Evolutionary conservation across 2,113 vertebrate genomes (phyloP).

Genomic region (Cyprinodon tularosa): DNA sequence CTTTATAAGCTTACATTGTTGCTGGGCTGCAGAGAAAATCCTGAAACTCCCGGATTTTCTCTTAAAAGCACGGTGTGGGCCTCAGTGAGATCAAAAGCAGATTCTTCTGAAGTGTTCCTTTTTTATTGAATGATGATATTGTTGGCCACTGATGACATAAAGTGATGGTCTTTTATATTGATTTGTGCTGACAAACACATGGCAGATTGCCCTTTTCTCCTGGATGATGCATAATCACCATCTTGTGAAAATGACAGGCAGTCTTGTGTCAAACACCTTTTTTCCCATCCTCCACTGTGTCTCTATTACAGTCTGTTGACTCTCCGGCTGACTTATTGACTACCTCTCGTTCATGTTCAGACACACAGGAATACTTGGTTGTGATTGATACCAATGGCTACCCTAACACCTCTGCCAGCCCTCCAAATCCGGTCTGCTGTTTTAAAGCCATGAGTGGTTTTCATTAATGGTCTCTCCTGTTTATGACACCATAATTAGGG

Average conservation of each 20-base stretch:
- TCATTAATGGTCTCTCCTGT: slow-evolving; percentile 88
- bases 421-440: slow-evolving; percentile 75
- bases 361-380: slow-evolving; percentile 77
- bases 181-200: slow-evolving; percentile 75
- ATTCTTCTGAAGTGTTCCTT: slow-evolving; percentile 3
- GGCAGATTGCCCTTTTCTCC: slow-evolving; percentile 79
- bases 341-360: slow-evolving; percentile 83
- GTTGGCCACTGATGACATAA: slow-evolving; percentile 14
- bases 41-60: background rate
- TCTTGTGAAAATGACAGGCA: slow-evolving; percentile 78
- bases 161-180: slow-evolving; percentile 76
- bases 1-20: too few relatives aligned
- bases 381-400: slow-evolving; percentile 73
- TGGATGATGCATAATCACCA: slow-evolving; percentile 81
- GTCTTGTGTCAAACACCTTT: slow-evolving; percentile 81
- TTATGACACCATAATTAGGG: slow-evolving; percentile 97
- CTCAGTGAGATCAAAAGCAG: slow-evolving; percentile 3
- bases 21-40: background rate
- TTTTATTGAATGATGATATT: background rate
- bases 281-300: slow-evolving; percentile 75
- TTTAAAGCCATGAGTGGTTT: slow-evolving; percentile 82
- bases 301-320: slow-evolving; percentile 85
- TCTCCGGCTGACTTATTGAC: slow-evolving; percentile 90
- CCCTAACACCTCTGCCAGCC: slow-evolving; percentile 45
- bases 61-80: background rate